phyloP scores from a whole-genome alignment of 2,113 vertebrate species.

The Seriola aureovittata region DNA sequence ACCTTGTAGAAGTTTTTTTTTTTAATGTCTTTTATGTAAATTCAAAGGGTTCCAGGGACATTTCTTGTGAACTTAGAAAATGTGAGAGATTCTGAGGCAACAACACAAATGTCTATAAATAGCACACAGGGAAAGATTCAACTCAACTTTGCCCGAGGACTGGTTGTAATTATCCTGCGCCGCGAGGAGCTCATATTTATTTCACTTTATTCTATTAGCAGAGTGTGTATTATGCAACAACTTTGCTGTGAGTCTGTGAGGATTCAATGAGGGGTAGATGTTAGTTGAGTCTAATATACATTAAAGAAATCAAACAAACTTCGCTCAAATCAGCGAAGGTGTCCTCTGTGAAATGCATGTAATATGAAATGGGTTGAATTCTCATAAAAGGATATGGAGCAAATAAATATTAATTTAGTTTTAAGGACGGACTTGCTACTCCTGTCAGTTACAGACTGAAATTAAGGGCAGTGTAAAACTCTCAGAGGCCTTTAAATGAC shows the following conservation, averaged over 20 bases:
- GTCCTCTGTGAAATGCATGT: not conserved
- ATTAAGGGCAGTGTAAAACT: not conserved
- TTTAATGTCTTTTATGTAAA: constrained; percentile 48
- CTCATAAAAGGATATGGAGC: not conserved
- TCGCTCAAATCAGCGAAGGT: not conserved
- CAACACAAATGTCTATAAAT: constrained; percentile 61
- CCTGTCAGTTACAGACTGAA: not conserved
- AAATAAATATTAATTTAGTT: not conserved
- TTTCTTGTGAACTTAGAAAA: constrained; percentile 63
- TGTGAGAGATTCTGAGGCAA: constrained; percentile 38
- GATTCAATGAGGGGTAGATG: not conserved
- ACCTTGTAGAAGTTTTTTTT: constrained; percentile 28
- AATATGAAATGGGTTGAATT: not conserved
- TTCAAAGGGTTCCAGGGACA: constrained; percentile 56
- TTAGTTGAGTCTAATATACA: not conserved
- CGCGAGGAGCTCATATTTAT: constrained; percentile 33
- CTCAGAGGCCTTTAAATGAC: not conserved
- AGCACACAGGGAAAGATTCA: constrained; percentile 50
- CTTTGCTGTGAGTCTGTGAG: not conserved
- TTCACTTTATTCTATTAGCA: constrained; percentile 25
- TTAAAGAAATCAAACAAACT: not conserved
- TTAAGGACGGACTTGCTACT: not conserved
- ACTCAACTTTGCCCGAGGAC: constrained; percentile 44
- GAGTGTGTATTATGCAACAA: constrained; percentile 1
- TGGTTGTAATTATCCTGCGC: constrained; percentile 43